phyloP scores from a whole-genome alignment of 53 echinoderm and acorn worm genomes.

The Holothuria leucospilota region DNA sequence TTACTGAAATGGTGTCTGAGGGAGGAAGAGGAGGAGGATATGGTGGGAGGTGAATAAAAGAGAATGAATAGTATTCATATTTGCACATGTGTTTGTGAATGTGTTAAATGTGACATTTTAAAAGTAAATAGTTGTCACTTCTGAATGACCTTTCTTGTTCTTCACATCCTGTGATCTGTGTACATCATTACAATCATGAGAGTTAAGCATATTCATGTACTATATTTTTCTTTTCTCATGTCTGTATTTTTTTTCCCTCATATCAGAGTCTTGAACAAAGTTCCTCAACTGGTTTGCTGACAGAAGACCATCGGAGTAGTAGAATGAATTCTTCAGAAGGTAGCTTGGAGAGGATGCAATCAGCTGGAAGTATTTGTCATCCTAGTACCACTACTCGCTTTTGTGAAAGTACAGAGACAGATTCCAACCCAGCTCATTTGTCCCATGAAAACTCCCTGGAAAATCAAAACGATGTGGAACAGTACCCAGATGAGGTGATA shows the following conservation, averaged over 20 bases:
- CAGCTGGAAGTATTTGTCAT: slow-evolving; percentile 81
- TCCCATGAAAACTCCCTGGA: slow-evolving; percentile 49
- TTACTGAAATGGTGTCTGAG: too few species aligned
- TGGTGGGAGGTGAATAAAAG: too few species aligned
- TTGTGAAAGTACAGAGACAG: slow-evolving; percentile 40
- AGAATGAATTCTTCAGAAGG: slow-evolving; percentile 51
- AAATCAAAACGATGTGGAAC: slow-evolving; percentile 42
- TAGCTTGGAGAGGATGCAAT: slow-evolving; percentile 75
- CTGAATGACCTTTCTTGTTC: too few species aligned
- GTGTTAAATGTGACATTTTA: too few species aligned
- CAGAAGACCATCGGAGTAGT: slow-evolving; percentile 64
- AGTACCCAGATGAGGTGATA: slow-evolving; percentile 57
- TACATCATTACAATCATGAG: too few species aligned
- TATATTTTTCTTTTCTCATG: background rate
- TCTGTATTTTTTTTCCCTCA: background rate
- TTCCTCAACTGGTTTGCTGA: slow-evolving; percentile 53
- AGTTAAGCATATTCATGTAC: too few species aligned
- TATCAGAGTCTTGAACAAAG: slow-evolving; percentile 62
- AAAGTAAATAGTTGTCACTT: too few species aligned
- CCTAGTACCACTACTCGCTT: slow-evolving; percentile 83
- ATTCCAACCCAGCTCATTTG: slow-evolving; percentile 36
- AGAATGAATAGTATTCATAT: too few species aligned
- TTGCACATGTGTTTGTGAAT: too few species aligned
- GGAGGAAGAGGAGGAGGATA: too few species aligned
- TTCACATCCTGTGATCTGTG: too few species aligned